These are phyloP conservation scores for Nomada fucata DNA, from an alignment of 2,888 invertebrate genomes.

Conservation along the genomic window DNA sequence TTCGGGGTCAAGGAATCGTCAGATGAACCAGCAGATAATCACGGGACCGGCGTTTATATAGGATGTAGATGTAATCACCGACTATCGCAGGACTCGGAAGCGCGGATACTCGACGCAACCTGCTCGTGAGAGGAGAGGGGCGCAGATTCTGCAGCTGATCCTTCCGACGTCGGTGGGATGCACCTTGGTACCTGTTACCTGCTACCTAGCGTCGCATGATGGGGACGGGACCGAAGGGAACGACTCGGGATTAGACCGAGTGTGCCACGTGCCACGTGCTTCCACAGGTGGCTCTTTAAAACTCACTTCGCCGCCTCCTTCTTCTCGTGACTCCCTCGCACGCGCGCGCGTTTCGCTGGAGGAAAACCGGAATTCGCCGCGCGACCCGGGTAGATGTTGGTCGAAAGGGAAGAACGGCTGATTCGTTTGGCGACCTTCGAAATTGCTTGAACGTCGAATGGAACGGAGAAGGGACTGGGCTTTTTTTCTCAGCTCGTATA, in stretches of 20 bases:
- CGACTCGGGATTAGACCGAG: conserved; percentile 75
- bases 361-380: conserved; percentile 60
- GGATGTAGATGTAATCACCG: conserved; percentile 70
- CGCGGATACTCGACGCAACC: conserved; percentile 19
- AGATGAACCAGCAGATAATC: conserved; percentile 65
- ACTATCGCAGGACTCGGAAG: conserved; percentile 46
- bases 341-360: conserved; percentile 14
- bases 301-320: conserved; percentile 71
- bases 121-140: neutral
- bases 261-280: conserved; percentile 79
- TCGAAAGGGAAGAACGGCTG: neutral
- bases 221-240: conserved; percentile 73
- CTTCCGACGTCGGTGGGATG: conserved; percentile 57
- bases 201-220: conserved; percentile 69
- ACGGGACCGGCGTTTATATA: conserved; percentile 68
- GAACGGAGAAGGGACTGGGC: too few relatives aligned
- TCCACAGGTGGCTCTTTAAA: conserved; percentile 80
- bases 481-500: too few relatives aligned
- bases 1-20: conserved; percentile 57
- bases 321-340: conserved; percentile 40
- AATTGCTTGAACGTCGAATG: too few relatives aligned
- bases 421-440: neutral
- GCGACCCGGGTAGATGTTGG: neutral
- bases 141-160: conserved; percentile 58
- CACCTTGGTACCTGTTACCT: conserved; percentile 75